Evolutionary conservation across 2,888 invertebrate genomes (phyloP).

Genomic region (Synanthedon vespiformis): DNA sequence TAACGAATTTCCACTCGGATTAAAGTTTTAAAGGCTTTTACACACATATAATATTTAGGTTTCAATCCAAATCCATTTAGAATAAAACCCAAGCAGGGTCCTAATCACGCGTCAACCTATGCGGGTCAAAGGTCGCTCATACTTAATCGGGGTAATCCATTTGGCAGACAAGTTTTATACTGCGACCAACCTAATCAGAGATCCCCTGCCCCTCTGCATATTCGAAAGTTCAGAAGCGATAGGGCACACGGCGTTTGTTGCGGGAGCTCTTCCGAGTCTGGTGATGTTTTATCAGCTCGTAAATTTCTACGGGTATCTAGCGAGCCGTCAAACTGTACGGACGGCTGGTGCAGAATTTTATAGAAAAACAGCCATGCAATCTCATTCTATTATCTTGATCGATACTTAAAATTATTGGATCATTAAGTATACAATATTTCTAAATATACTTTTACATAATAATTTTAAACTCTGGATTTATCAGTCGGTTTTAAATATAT

Average conservation of each 20-base stretch:
- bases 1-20: no score
- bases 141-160: conserved; percentile 63
- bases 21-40: neutral
- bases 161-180: conserved; percentile 55
- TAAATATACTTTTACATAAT: no score
- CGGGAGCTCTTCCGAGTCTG: conserved; percentile 32
- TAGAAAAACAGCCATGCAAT: conserved; percentile 16
- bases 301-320: conserved; percentile 59
- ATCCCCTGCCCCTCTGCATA: conserved; percentile 18
- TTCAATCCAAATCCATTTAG: conserved; percentile 8
- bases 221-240: conserved; percentile 7
- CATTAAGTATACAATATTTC: no score
- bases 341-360: conserved; percentile 37
- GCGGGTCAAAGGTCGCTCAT: conserved; percentile 51
- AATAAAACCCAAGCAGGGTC: conserved; percentile 24
- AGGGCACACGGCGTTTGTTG: conserved; percentile 22
- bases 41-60: neutral
- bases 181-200: conserved; percentile 29
- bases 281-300: conserved; percentile 58
- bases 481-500: no score
- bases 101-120: conserved; percentile 54
- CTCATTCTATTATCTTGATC: no score
- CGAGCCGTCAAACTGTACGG: conserved; percentile 46
- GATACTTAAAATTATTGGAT: no score
- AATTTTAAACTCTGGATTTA: no score